phyloP scores from a whole-genome alignment of 2,113 vertebrate species.

The Dasyurus viverrinus region DNA sequence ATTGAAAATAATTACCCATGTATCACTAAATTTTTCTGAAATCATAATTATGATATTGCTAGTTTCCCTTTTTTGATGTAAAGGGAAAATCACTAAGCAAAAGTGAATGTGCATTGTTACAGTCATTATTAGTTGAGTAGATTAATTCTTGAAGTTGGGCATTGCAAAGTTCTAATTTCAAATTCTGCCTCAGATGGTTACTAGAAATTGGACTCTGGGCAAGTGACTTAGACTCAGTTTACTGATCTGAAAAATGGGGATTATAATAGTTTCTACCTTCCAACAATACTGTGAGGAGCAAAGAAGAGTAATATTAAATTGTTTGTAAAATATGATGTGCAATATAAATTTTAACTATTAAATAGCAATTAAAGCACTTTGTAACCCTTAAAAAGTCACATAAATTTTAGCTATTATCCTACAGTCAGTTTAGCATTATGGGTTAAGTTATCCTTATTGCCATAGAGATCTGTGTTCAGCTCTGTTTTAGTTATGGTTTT shows the following conservation, averaged over 20 bases:
- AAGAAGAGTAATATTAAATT: neutral
- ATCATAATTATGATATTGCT: neutral
- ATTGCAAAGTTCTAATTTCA: neutral
- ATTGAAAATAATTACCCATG: conserved; percentile 9
- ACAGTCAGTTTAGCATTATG: neutral
- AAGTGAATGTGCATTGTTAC: neutral
- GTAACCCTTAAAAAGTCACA: neutral
- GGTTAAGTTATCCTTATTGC: neutral
- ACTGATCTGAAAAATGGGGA: neutral
- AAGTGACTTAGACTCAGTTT: neutral
- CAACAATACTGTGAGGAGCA: neutral
- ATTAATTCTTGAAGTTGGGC: neutral
- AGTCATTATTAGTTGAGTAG: neutral
- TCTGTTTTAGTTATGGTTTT: neutral
- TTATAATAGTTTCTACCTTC: neutral
- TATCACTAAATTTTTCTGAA: neutral
- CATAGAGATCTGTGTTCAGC: neutral
- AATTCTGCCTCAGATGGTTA: neutral
- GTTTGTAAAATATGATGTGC: neutral
- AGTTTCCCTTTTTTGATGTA: conserved; percentile 16
- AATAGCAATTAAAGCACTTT: neutral
- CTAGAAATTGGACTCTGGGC: neutral
- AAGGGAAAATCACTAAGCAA: neutral
- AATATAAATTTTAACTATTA: neutral
- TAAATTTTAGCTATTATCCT: neutral